Evolutionary conservation across 2,113 vertebrate genomes (phyloP).

Genomic region (Ivindomyrus marchei): DNA sequence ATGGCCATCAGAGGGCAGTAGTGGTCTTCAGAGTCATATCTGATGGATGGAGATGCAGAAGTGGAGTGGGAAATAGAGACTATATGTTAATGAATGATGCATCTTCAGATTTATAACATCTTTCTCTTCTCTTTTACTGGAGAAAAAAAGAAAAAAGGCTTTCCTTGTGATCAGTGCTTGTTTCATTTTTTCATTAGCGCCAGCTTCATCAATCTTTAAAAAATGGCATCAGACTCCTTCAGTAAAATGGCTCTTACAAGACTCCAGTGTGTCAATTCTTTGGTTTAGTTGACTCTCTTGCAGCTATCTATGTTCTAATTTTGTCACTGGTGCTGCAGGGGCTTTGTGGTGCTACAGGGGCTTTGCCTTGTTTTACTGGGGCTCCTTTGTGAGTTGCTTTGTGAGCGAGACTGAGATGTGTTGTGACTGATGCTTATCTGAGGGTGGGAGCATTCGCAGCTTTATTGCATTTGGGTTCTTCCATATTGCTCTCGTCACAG

Average conservation of each 20-base stretch:
- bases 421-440: neutral
- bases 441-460: neutral
- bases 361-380: neutral
- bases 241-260: neutral
- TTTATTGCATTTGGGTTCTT: neutral
- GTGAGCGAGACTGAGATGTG: neutral
- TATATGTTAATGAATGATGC: conserved; percentile 21
- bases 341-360: neutral
- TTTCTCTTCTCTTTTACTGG: conserved; percentile 21
- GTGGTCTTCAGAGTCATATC: conserved; percentile 48
- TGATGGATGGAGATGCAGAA: conserved; percentile 28
- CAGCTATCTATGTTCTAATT: neutral
- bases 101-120: conserved; percentile 34
- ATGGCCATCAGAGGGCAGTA: conserved; percentile 82
- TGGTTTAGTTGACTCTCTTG: neutral
- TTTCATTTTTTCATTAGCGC: conserved; percentile 29
- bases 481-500: neutral
- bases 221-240: conserved; percentile 25
- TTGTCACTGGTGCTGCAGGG: neutral
- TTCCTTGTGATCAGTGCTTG: conserved; percentile 24
- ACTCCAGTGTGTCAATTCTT: neutral
- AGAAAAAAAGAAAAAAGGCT: neutral
- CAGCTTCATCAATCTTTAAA: conserved; percentile 27
- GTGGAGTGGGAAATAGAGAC: neutral
- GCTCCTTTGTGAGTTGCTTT: neutral